Evolutionary conservation across 2,113 vertebrate genomes (phyloP), one percentile per base, ranked within the genome.

Genomic region (Sinocyclocheilus anshuiensis): DNA sequence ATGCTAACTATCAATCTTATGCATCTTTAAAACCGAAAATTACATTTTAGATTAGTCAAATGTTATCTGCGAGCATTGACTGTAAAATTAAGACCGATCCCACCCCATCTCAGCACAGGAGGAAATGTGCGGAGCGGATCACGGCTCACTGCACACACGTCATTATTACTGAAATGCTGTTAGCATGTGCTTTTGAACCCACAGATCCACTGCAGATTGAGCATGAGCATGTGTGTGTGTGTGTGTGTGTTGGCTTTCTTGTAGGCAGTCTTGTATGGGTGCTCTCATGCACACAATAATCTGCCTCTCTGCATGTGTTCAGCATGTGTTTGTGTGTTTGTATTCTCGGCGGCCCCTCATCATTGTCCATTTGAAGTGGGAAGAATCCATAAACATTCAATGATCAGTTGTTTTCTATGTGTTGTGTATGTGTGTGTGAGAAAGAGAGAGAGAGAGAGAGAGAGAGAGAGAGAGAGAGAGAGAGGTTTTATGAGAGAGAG

Each of bases 281-380:
- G 61, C 75, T 65, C 76, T 84, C 87, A 88, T 88, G 81, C 87
- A 79, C 48, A 75, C 29, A 74, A n/a, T 79, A 61, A 86, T 86
- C 63, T 59, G 55, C 45, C 72, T 87, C 84, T 77, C 80, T 42
- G 80, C 45, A 36, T 55, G 50, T 82, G 63, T 82, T 71, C 26
- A 65, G 72, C 22, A 22, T 89, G 57, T 84, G 13, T 77, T 16
- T 80, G 50, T 79, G 63, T 84, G 76, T 77, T 7, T 20, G 16
- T 74, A 29, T 55, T 57, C 9, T 29, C 1, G 2, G 33, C 2
- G 4, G 45, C 22, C 26, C 75, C 59, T 80, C n/a, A 82, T 86
- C 10, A 4, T 65, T 50, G 45, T 42, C 85, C 36, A 61, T 77
- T 78, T 57, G 50, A 78, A 77, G 61, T 59, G 26, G 45, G 84